Evolutionary conservation across 2,797 vertebrate species (phyloP), one percentile per base, ranked within the genome.

Genomic region (Gambusia yucatana): DNA sequence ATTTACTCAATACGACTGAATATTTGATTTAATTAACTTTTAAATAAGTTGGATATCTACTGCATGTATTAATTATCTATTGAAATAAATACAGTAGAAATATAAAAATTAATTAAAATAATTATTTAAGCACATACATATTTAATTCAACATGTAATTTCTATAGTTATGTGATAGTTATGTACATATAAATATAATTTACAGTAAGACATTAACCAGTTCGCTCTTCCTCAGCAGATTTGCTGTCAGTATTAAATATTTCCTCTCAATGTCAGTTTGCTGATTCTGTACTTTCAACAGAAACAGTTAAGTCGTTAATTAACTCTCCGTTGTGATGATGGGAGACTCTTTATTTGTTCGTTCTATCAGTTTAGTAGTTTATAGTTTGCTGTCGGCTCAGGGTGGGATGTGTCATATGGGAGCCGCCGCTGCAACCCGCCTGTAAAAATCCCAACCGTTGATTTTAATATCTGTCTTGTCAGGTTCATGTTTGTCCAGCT

Each of bases 381-480:
- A 5, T 13, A 5, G 50, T 52, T 52, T 52, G 22, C 22, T 0
- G 7, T 9, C 50, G 22, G 20, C 50, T 52, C 50, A 25, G 50
- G 22, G 22, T 25, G 46, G 46, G 46, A 17, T 14, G 44, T 7
- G 47, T 48, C 47, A 2, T 3, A 25, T 10, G 50, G 69, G 72
- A n/a, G 47, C 7, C 7, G 36, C 9, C 3, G 30, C 59, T 61
- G 57, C 57, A 33, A 6, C 57, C 28, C 4, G 13, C 28, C 57
- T 30, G 25, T 4, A 36, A 89, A 87, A 89, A 88, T 1, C 90
- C 81, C 36, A 72, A 76, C 44, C 72, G 81, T 83, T 77, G 82
- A 84, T 81, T 76, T 75, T 75, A 59, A 84, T 1, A 52, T 82
- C 28, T 61, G 16, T 20, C 6, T 9, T 22, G 61, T 28, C 80